Evolutionary conservation across 2,113 vertebrate genomes (phyloP).

Genomic region (Crotalus horridus): DNA sequence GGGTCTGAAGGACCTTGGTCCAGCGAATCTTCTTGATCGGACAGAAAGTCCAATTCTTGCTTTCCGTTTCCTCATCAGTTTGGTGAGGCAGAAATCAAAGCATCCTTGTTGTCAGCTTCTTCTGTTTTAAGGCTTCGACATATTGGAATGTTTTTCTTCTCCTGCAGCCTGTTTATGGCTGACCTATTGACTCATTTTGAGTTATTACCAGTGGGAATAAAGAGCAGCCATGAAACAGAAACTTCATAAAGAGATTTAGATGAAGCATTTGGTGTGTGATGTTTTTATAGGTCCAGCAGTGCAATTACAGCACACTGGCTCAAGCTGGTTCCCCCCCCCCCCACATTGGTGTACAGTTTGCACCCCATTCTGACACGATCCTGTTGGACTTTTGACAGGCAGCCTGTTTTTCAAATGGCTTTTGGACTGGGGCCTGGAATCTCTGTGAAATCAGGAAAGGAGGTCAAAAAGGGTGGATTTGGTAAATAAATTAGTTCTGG

Average conservation of each 20-base stretch:
- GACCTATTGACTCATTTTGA: neutral
- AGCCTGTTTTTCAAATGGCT: neutral
- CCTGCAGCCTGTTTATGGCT: neutral
- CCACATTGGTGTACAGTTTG: neutral
- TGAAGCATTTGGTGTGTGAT: constrained; percentile 9
- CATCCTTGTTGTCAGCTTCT: fast-evolving
- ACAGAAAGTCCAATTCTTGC: neutral
- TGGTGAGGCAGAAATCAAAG: neutral
- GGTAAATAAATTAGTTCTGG: neutral
- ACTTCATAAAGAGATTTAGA: neutral
- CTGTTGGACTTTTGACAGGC: neutral
- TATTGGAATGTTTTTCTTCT: neutral
- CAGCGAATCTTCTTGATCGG: neutral
- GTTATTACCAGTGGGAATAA: neutral
- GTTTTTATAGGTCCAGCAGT: constrained; percentile 9
- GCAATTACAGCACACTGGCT: fast-evolving
- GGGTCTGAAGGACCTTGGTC: neutral
- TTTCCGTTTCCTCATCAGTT: neutral
- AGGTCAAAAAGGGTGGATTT: neutral
- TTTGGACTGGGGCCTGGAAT: neutral
- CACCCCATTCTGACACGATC: neutral
- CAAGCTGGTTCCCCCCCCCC: neutral
- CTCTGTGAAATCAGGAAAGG: neutral
- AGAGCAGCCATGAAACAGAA: neutral
- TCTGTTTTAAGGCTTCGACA: neutral